A percentile compares a stretch with the other conserved stretches of the same genome.
Conservation (phyloP, 2,113 vertebrate genomes). For the Pogonocichla stellata region DNA sequence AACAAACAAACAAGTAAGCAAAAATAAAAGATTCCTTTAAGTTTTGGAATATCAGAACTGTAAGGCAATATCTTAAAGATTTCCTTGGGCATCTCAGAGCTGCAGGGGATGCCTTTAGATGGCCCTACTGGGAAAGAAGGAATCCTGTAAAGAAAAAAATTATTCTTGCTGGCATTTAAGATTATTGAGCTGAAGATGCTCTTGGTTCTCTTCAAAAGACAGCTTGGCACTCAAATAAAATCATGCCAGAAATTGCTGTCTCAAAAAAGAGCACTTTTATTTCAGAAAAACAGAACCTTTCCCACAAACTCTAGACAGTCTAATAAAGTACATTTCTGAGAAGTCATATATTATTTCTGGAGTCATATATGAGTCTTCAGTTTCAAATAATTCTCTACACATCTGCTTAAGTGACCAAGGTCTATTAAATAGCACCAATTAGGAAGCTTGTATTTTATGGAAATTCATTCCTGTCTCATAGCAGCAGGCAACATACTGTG, state of each 20-base stretch:
- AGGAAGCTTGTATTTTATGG: neutral
- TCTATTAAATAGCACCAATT: neutral
- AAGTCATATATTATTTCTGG: neutral
- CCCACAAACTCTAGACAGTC: neutral
- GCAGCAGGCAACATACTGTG: neutral
- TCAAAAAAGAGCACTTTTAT: neutral
- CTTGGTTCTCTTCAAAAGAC: neutral
- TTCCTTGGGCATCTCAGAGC: neutral
- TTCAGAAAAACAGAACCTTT: neutral
- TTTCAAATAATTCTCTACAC: neutral
- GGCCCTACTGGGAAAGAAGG: neutral
- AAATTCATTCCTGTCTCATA: neutral
- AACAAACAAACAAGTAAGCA: neutral
- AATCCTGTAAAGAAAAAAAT: neutral
- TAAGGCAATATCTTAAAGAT: neutral
- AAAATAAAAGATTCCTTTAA: neutral
- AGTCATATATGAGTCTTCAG: neutral
- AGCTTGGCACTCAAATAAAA: neutral
- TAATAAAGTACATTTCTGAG: neutral
- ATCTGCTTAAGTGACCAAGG: neutral
- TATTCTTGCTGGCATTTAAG: neutral
- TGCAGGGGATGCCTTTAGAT: neutral
- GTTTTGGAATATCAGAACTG: neutral
- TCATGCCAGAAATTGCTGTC: neutral
- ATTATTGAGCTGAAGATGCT: neutral